These are phyloP conservation scores for Drosophila stalkeri DNA, from an alignment of 2,888 invertebrate species.

Conservation along the genomic window DNA sequence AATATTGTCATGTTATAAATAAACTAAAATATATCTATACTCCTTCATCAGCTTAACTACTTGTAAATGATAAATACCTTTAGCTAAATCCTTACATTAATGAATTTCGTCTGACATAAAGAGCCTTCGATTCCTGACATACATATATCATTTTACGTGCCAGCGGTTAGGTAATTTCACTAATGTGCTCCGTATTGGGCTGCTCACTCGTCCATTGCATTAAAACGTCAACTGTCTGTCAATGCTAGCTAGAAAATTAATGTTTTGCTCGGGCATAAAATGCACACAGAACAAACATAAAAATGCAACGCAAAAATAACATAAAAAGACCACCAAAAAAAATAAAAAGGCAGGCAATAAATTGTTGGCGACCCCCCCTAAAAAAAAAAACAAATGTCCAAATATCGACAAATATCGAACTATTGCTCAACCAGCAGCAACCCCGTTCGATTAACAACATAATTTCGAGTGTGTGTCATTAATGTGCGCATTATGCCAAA, in stretches of 20 bases:
- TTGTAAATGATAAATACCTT: conserved; percentile 9
- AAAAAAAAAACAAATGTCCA: conserved; percentile 37
- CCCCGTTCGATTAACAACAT: conserved; percentile 76
- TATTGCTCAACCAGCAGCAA: conserved; percentile 19
- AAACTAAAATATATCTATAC: background rate
- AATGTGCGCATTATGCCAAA: conserved; percentile 79
- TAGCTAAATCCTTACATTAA: background rate
- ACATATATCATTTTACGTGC: conserved; percentile 66
- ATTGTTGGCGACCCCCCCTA: conserved; percentile 49
- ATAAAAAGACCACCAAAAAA: conserved; percentile 73
- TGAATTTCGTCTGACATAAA: background rate
- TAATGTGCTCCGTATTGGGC: conserved; percentile 61
- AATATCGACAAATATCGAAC: conserved; percentile 33
- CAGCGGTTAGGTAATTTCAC: conserved; percentile 63
- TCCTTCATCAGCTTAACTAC: background rate
- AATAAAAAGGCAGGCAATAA: conserved; percentile 61
- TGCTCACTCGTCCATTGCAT: conserved; percentile 42
- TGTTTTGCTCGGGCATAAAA: conserved; percentile 53
- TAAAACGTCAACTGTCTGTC: conserved; percentile 77
- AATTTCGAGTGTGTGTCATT: conserved; percentile 75
- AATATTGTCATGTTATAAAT: background rate
- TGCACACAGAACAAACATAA: conserved; percentile 49
- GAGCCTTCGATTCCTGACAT: background rate
- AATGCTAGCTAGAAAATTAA: conserved; percentile 63
- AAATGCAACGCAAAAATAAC: conserved; percentile 77